Conservation (phyloP, 2,797 vertebrate genomes). For the Tauraco hartlaubi region DNA sequence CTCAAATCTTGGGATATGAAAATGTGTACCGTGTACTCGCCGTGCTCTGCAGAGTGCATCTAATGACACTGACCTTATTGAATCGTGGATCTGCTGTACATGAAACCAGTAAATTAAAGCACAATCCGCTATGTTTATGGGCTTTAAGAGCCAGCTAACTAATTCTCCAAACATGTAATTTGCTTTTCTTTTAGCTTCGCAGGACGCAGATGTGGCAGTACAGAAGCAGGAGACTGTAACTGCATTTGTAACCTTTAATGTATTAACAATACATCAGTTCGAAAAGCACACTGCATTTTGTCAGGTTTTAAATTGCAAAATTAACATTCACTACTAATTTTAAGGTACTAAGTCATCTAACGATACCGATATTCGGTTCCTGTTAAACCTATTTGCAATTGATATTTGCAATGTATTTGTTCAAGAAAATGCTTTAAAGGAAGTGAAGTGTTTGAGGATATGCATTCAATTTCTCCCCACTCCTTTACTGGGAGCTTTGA, state of each 20-base stretch:
- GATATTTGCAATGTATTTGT: neutral
- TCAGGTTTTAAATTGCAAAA: neutral
- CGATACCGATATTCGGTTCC: neutral
- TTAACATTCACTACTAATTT: neutral
- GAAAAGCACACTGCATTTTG: neutral
- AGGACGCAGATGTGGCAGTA: neutral
- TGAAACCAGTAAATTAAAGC: neutral
- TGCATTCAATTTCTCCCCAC: neutral
- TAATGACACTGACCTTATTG: neutral
- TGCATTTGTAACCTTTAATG: neutral
- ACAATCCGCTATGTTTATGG: neutral
- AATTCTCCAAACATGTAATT: neutral
- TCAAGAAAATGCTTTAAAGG: neutral
- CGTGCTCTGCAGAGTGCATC: neutral
- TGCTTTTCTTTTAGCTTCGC: neutral
- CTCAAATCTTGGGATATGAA: neutral
- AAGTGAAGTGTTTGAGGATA: neutral
- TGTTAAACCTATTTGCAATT: neutral
- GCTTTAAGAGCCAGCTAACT: neutral
- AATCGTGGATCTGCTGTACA: neutral
- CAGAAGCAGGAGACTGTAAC: neutral
- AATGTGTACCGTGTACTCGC: neutral
- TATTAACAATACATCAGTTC: neutral
- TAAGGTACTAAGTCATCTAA: neutral
- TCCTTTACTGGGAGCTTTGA: slow-evolving; percentile 29